Evolutionary conservation across 2,888 invertebrate species (phyloP).

Genomic region (Tipula helvola): DNA sequence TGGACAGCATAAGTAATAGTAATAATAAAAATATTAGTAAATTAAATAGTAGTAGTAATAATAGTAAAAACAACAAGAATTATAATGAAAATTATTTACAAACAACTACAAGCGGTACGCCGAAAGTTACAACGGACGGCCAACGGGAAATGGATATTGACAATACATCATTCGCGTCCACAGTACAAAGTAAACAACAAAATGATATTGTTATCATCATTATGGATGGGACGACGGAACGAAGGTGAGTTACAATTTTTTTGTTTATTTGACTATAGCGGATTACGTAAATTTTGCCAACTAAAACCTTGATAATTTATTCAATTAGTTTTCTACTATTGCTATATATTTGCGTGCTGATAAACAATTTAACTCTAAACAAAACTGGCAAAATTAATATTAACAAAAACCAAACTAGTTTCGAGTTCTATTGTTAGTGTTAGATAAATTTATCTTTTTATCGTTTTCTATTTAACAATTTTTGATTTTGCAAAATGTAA

Average conservation of each 20-base stretch:
- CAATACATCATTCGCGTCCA: neutral
- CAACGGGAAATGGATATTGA: neutral
- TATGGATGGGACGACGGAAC: neutral
- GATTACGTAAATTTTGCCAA: too few relatives aligned
- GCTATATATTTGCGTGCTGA: neutral
- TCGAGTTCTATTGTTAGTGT: neutral
- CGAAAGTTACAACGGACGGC: neutral
- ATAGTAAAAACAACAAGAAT: neutral
- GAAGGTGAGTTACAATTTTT: slow-evolving; percentile 6
- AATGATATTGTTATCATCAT: neutral
- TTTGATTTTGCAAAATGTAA: neutral
- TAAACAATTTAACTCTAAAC: neutral
- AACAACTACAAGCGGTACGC: neutral
- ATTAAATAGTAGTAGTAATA: neutral
- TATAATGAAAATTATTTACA: neutral
- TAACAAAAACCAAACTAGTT: neutral
- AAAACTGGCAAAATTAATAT: neutral
- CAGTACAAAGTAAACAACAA: neutral
- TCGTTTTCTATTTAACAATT: neutral
- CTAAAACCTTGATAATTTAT: too few relatives aligned
- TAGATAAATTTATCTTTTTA: neutral
- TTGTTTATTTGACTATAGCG: too few relatives aligned
- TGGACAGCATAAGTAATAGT: slow-evolving; percentile 9
- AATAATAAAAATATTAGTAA: neutral
- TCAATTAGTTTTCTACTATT: neutral